These are phyloP conservation scores for Synaphobranchus kaupii DNA, from an alignment of 2,797 vertebrate species.

Conservation along the genomic window DNA sequence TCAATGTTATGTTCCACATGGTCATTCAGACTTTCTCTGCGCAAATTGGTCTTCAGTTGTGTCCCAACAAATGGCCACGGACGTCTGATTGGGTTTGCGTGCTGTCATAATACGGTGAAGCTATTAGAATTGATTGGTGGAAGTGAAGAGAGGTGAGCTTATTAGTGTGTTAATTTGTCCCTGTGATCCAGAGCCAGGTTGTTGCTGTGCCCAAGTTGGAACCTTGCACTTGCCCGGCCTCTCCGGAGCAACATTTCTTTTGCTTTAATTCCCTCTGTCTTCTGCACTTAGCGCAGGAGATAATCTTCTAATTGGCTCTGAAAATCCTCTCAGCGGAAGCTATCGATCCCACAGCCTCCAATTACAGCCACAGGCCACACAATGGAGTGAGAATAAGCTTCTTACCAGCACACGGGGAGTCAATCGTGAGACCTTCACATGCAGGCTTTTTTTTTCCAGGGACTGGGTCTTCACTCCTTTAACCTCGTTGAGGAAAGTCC, in stretches of 20 bases:
- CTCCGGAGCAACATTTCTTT: slow-evolving; percentile 50
- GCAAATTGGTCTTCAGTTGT: not conserved
- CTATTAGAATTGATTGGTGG: slow-evolving; percentile 15
- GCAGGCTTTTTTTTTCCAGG: slow-evolving; percentile 29
- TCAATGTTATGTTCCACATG: not conserved
- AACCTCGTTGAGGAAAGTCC: not conserved
- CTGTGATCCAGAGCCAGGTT: not conserved
- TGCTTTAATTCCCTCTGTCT: slow-evolving; percentile 66
- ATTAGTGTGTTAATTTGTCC: slow-evolving; percentile 5
- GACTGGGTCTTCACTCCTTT: not conserved
- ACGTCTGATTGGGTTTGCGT: not conserved
- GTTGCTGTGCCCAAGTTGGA: slow-evolving; percentile 28
- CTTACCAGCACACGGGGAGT: slow-evolving; percentile 55
- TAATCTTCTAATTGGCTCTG: slow-evolving; percentile 77
- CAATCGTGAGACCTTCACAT: slow-evolving; percentile 54
- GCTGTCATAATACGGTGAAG: not conserved
- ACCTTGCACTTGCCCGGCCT: slow-evolving; percentile 33
- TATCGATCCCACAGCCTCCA: slow-evolving; percentile 70
- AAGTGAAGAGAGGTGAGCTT: slow-evolving; percentile 1
- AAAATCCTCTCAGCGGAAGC: slow-evolving; percentile 73
- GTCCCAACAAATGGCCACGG: not conserved
- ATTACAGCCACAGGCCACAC: slow-evolving; percentile 56
- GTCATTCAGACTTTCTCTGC: not conserved
- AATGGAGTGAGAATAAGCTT: slow-evolving; percentile 61
- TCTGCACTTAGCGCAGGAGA: slow-evolving; percentile 64